Percentiles rank a stretch among this genome's conserved stretches.
Conservation (phyloP, 2,888 invertebrate genomes). For the Trypoxylon attenuatum region DNA sequence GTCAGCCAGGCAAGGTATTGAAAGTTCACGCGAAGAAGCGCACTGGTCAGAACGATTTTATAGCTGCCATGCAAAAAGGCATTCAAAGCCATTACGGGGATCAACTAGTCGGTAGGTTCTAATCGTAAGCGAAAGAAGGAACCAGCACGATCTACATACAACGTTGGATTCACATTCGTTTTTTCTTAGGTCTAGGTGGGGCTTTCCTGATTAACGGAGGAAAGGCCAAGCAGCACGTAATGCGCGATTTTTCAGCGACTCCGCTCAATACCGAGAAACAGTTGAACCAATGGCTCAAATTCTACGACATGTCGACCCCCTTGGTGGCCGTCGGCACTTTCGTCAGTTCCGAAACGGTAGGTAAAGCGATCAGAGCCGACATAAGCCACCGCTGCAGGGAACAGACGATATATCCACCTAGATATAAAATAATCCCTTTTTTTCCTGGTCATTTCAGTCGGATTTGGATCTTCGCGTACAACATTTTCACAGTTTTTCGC, state of each 20-base stretch:
- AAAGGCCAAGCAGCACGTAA: constrained; percentile 92
- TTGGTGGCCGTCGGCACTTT: constrained; percentile 91
- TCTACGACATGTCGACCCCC: constrained; percentile 93
- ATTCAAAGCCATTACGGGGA: constrained; percentile 81
- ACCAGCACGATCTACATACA: background rate
- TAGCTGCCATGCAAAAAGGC: constrained; percentile 85
- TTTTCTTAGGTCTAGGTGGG: constrained; percentile 95
- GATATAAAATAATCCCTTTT: too few species aligned
- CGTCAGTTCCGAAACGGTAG: constrained; percentile 88
- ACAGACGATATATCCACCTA: too few species aligned
- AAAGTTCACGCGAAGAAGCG: constrained; percentile 85
- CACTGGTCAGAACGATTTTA: constrained; percentile 85
- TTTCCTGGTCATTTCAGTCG: constrained; percentile 76
- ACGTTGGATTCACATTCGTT: too few species aligned
- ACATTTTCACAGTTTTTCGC: constrained; percentile 95
- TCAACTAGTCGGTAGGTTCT: constrained; percentile 83
- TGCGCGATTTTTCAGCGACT: constrained; percentile 92
- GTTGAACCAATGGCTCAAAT: constrained; percentile 92
- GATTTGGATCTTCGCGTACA: constrained; percentile 93
- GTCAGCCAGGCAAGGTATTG: constrained; percentile 85
- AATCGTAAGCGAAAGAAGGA: constrained; percentile 36
- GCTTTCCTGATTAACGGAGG: constrained; percentile 90
- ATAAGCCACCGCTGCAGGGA: too few species aligned
- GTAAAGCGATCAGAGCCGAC: constrained; percentile 44
- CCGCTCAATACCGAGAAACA: constrained; percentile 84